Base-by-base conservation (phyloP, 2,797 vertebrate species). In the Myotis vivesi region DNA sequence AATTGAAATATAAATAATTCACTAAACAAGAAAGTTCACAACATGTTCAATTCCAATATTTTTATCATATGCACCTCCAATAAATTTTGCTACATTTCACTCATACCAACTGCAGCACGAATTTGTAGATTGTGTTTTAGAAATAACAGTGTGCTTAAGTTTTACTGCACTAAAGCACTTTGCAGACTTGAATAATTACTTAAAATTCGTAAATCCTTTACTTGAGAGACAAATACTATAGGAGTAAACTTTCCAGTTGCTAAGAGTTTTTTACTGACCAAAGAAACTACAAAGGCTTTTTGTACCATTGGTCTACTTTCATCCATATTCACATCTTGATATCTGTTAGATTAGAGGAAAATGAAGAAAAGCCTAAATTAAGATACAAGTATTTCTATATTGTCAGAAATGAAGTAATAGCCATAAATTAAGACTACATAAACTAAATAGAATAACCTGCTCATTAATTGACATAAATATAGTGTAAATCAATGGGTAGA, bases 1-100 rank as follows among this genome's bases (percentile, higher is more conserved):
- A 96, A 97, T 93, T 97, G 87, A 97, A 96, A 97, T 97, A 98
- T 97, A 90, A 98, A 96, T 97, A 97, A 97, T 97, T 97, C 92
- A 97, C 71, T 91, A 97, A 97, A 97, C 75, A 96, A 92, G 81
- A 96, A 95, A 92, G n/a, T 95, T 25, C 76, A 76, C 77, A 75
- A 11, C 7, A 88, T 91, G 51, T 89, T 98, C 71, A 94, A 82
- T 97, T 96, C 97, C 90, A 96, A 76, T 96, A 95, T 55, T 0
- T 0, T 11, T 88, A 25, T 86, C 75, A 91, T 82, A 71, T 92
- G 36, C 44, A 94, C 69, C 41, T 94, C 13, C 44, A 80, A 62
- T 89, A 81, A 22, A 33, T 85, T 91, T 38, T 92, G 81, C 68
- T 87, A 8, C 25, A 15, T 96, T 97, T 97, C 82, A 41, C 46